phyloP scores from a whole-genome alignment of 2,888 invertebrate genomes.

The Rhagophthalmus giganteus region DNA sequence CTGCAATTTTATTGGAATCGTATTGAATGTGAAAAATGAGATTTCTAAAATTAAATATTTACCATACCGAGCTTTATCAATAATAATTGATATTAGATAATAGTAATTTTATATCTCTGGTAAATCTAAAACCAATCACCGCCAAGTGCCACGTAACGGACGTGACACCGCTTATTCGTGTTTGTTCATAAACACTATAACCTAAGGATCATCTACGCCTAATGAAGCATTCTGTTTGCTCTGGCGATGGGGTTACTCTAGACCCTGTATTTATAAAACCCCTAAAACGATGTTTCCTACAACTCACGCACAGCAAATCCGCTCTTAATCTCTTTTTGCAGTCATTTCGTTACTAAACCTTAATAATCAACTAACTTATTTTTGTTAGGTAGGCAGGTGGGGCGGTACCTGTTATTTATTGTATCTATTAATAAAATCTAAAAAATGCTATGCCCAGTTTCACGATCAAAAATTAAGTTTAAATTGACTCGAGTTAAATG shows the following conservation, averaged over 20 bases:
- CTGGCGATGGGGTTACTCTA: slow-evolving; percentile 43
- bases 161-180: slow-evolving; percentile 51
- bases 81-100: too few relatives aligned
- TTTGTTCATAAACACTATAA: slow-evolving; percentile 57
- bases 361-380: too few relatives aligned
- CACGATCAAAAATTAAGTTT: not conserved
- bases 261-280: slow-evolving; percentile 38
- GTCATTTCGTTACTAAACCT: not conserved
- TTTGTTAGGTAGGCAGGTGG: too few relatives aligned
- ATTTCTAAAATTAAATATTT: too few relatives aligned
- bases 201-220: slow-evolving; percentile 53
- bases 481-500: not conserved
- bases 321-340: slow-evolving; percentile 16
- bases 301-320: slow-evolving; percentile 14
- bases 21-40: too few relatives aligned
- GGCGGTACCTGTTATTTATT: not conserved
- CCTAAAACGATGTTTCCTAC: slow-evolving; percentile 17
- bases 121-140: slow-evolving; percentile 22
- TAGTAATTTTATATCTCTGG: too few relatives aligned
- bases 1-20: too few relatives aligned
- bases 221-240: slow-evolving; percentile 55
- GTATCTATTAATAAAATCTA: not conserved
- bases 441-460: not conserved
- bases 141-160: slow-evolving; percentile 30
- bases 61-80: too few relatives aligned